Percentiles rank a stretch among this genome's conserved stretches.
These are phyloP conservation scores for Omphaloscelis lunosa DNA, from an alignment of 2,888 invertebrate species.

Conservation along the genomic window DNA sequence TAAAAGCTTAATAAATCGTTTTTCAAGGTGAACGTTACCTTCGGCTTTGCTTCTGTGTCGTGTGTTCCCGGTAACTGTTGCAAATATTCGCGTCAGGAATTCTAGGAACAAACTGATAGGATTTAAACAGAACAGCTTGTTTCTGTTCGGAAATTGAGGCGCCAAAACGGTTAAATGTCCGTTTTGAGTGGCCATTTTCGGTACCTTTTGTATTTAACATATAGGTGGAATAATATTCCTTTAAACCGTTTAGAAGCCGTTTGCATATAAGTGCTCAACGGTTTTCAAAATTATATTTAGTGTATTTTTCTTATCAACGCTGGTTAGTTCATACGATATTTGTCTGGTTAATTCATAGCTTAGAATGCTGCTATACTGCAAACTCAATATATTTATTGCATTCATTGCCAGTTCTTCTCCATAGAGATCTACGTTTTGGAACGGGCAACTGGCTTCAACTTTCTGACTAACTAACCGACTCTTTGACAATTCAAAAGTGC, in stretches of 20 bases:
- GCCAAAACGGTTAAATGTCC: not conserved
- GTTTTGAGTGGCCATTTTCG: not conserved
- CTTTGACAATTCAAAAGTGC: no score
- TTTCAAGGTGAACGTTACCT: not conserved
- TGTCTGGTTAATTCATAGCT: not conserved
- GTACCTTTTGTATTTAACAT: not conserved
- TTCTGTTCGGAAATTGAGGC: not conserved
- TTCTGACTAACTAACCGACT: no score
- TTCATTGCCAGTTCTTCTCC: no score
- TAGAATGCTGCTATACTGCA: not conserved
- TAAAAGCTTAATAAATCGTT: not conserved
- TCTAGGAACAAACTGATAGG: conserved; percentile 14
- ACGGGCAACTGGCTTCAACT: no score
- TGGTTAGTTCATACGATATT: not conserved
- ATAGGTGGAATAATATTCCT: not conserved
- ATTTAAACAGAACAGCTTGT: not conserved
- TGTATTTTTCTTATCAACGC: not conserved
- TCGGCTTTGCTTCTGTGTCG: not conserved
- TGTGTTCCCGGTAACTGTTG: conserved; percentile 17
- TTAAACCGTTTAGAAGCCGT: not conserved
- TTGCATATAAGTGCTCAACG: not conserved
- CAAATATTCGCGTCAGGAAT: conserved; percentile 14
- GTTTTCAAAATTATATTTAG: not conserved
- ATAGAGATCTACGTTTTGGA: no score
- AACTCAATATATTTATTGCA: not conserved